Conservation (phyloP, 2,797 vertebrate genomes). For the Phrynocephalus forsythii region DNA sequence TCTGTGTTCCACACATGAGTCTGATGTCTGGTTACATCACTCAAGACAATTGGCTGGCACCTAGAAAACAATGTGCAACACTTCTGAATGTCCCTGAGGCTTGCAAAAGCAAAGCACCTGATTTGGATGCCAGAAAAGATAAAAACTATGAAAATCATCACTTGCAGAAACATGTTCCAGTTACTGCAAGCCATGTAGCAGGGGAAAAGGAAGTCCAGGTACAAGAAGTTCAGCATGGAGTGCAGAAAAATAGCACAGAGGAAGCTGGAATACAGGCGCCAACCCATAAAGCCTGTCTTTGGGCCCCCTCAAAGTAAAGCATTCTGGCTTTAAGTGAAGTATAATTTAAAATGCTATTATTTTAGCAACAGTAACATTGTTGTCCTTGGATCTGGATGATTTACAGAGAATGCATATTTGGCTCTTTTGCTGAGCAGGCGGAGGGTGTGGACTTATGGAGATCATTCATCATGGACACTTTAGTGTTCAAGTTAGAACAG, state of each 20-base stretch:
- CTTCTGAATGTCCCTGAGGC: background rate
- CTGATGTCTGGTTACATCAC: background rate
- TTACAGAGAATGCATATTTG: background rate
- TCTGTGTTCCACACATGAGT: background rate
- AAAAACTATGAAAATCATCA: too few species aligned
- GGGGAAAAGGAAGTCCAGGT: background rate
- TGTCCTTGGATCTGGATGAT: background rate
- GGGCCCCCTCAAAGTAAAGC: background rate
- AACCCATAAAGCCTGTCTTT: slow-evolving; percentile 2
- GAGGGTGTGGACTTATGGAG: too few species aligned
- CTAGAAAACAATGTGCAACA: background rate
- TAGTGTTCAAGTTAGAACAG: too few species aligned
- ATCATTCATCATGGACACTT: too few species aligned
- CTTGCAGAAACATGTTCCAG: too few species aligned
- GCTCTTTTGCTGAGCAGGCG: background rate
- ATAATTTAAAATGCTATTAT: background rate
- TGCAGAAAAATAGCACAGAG: background rate
- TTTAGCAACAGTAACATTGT: background rate
- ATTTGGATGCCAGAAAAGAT: too few species aligned
- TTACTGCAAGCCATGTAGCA: too few species aligned
- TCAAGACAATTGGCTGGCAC: background rate
- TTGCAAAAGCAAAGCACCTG: too few species aligned
- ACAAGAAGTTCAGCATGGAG: background rate
- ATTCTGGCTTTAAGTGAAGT: background rate
- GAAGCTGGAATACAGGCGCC: background rate